Base-by-base conservation (phyloP, 2,888 invertebrate species). In the Drosophila meridionalis region DNA sequence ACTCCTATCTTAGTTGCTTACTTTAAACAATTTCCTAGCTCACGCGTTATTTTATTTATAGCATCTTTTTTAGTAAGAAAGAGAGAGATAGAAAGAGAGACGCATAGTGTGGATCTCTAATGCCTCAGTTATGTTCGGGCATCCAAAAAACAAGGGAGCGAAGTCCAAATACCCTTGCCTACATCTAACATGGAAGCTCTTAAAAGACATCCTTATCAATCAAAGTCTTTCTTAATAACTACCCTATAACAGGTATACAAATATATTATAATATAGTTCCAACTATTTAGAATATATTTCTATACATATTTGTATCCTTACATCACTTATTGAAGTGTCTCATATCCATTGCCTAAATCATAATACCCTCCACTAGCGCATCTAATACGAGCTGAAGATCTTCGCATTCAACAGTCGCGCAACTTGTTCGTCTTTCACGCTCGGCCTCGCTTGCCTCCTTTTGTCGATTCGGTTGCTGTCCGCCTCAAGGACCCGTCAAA, bases 41-140 rank as follows among this genome's bases (percentile, higher is more conserved):
- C 73, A 57, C 73, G 71, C 56, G 47, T 47, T 14, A 28, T 28
- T 47, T 28, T 85, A 87, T 89, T 89, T 87, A 78, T 80, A 67
- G 72, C 70, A 72, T 70, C 69, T 47, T 55, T 26, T 76, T 69
- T 53, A 63, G 67, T 47, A 42, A 68, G 57, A 58, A 36, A 63
- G 36, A 69, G 63, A 58, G 14, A 14, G 14, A 40, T 1, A 40
- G 11, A 14, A 6, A 56, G 32, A 63, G 42, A 67, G 63, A 60
- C 56, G 30, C 47, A 56, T 55, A 72, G 58, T 57, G 70, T 74
- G 78, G 74, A 78, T 73, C 67, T 60, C 36, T 50, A 65, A 14
- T 68, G 67, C 48, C 56, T n/a, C 69, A 69, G 73, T 68, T 78
- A 78, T 69, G 48, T 73, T 78, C 30, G 36, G 53, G 63, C 76